A percentile compares a stretch with the other conserved stretches of the same genome.
These are phyloP conservation scores for Watsonalla cultraria DNA, from an alignment of 2,888 invertebrate species.

Conservation along the genomic window DNA sequence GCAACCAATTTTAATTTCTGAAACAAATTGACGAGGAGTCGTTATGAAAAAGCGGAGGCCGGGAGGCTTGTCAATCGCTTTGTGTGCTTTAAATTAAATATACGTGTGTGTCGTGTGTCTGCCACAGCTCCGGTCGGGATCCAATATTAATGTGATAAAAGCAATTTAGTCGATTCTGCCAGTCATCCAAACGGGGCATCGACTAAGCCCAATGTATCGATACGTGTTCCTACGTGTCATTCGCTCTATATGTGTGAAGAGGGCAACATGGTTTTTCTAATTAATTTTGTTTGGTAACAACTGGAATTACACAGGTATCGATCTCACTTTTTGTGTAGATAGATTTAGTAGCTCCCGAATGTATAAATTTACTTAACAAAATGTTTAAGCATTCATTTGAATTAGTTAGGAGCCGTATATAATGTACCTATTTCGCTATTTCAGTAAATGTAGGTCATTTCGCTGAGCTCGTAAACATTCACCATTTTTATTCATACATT, in stretches of 20 bases:
- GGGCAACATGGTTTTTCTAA: conserved; percentile 28
- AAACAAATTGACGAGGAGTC: conserved; percentile 51
- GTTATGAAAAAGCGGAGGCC: conserved; percentile 58
- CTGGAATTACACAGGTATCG: neutral
- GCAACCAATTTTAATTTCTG: conserved; percentile 38
- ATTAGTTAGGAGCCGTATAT: neutral
- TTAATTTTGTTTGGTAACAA: neutral
- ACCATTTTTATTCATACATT: too few species aligned
- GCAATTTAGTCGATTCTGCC: conserved; percentile 63
- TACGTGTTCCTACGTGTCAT: conserved; percentile 44
- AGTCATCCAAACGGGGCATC: conserved; percentile 53
- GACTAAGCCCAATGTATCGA: conserved; percentile 34
- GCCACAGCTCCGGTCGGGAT: conserved; percentile 43
- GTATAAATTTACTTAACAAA: too few species aligned
- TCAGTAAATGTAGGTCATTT: neutral
- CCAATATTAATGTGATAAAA: conserved; percentile 62
- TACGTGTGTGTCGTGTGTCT: conserved; percentile 51
- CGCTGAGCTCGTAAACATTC: neutral
- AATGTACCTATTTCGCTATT: too few species aligned
- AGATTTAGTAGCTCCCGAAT: neutral
- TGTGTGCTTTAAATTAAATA: conserved; percentile 74
- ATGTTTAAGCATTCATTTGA: too few species aligned
- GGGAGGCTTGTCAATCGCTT: conserved; percentile 68
- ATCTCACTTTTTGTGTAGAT: neutral
- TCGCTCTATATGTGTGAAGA: conserved; percentile 30